These are phyloP conservation scores for Callopanchax toddi DNA, from an alignment of 2,113 vertebrate species.

Conservation along the genomic window DNA sequence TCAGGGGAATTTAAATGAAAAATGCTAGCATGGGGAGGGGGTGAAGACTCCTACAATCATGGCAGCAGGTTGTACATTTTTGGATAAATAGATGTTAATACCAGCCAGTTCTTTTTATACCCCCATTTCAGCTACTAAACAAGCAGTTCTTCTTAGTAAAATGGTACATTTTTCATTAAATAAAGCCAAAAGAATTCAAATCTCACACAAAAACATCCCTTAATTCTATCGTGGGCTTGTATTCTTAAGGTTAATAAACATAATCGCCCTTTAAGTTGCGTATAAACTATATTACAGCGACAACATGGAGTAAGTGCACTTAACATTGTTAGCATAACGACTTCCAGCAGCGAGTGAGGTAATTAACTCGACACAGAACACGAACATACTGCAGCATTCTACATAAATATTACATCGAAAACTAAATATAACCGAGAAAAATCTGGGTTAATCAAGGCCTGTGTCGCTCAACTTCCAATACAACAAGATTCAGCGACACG, in stretches of 20 bases:
- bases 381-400: conserved; percentile 53
- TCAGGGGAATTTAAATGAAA: conserved; percentile 74
- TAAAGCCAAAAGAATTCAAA: background rate
- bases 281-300: background rate
- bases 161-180: background rate
- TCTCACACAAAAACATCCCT: too few species aligned
- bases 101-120: background rate
- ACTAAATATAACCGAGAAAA: conserved; percentile 49
- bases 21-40: conserved; percentile 43
- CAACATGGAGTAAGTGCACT: conserved; percentile 19
- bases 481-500: conserved; percentile 3
- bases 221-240: too few species aligned
- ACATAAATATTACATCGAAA: conserved; percentile 49
- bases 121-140: background rate
- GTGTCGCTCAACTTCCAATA: conserved; percentile 27
- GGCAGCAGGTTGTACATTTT: conserved; percentile 22
- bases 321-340: conserved; percentile 25
- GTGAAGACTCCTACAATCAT: conserved; percentile 27
- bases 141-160: background rate
- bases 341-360: conserved; percentile 24
- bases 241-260: too few species aligned
- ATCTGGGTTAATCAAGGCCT: conserved; percentile 36
- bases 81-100: conserved; percentile 8
- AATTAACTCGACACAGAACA: conserved; percentile 30
- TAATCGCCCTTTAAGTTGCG: background rate